These are phyloP conservation scores for Empis livida DNA, from an alignment of 2,888 invertebrate species.

Conservation along the genomic window DNA sequence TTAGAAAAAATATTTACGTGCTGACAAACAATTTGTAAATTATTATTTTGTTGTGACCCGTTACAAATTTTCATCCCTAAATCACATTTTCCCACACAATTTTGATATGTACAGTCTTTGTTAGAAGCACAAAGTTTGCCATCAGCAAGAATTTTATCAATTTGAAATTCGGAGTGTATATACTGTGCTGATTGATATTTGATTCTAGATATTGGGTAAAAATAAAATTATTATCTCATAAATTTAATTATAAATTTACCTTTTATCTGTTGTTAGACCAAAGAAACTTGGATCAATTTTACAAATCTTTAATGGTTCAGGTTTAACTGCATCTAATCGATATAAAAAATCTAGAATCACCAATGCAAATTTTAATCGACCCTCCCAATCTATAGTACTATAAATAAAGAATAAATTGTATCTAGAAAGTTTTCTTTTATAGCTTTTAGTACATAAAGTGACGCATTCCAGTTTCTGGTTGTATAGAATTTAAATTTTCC, in stretches of 20 bases:
- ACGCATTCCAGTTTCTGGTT: slow-evolving; percentile 24
- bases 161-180: slow-evolving; percentile 26
- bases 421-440: no score
- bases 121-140: slow-evolving; percentile 23
- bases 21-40: slow-evolving; percentile 30
- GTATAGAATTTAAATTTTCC: slow-evolving; percentile 25
- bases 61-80: slow-evolving; percentile 21
- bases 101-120: slow-evolving; percentile 24
- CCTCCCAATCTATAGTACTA: slow-evolving; percentile 27
- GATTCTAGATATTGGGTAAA: slow-evolving; percentile 16
- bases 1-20: slow-evolving; percentile 11
- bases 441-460: slow-evolving; percentile 31
- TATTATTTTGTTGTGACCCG: slow-evolving; percentile 30
- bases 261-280: slow-evolving; percentile 27
- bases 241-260: slow-evolving; percentile 12
- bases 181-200: slow-evolving; percentile 31
- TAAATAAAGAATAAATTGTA: neutral
- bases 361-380: slow-evolving; percentile 28
- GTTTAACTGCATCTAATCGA: slow-evolving; percentile 30
- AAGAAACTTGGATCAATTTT: slow-evolving; percentile 28
- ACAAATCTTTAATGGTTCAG: slow-evolving; percentile 31
- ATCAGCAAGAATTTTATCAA: slow-evolving; percentile 27
- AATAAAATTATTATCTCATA: neutral
- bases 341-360: slow-evolving; percentile 31
- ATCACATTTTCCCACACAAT: slow-evolving; percentile 29